Evolutionary conservation across 53 echinoderm and acorn worm species (phyloP).

Genomic region (Arbacia lixula): DNA sequence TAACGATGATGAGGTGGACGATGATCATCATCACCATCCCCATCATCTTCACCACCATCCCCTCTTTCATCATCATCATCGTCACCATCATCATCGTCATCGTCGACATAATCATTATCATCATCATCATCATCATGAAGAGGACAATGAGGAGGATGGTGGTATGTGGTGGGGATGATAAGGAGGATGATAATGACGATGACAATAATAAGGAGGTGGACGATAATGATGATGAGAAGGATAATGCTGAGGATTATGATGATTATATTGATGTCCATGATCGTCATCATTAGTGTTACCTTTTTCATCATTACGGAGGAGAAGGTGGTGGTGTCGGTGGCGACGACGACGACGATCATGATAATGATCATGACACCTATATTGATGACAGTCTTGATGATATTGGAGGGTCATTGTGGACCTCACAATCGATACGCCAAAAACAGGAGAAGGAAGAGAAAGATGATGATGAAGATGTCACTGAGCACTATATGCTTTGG

Average conservation of each 20-base stretch:
- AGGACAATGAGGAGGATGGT: slow-evolving; percentile 6
- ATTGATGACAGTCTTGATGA: neutral
- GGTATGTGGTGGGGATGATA: neutral
- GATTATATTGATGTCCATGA: neutral
- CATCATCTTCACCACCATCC: too few relatives aligned
- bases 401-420: neutral
- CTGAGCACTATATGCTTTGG: slow-evolving; percentile 17
- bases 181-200: slow-evolving; percentile 9
- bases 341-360: neutral
- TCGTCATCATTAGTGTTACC: neutral
- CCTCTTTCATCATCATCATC: too few relatives aligned
- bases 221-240: neutral
- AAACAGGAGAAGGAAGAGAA: too few relatives aligned
- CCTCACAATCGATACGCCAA: neutral
- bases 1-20: too few relatives aligned
- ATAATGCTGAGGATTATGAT: neutral
- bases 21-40: too few relatives aligned
- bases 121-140: too few relatives aligned
- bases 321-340: neutral
- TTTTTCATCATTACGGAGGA: neutral
- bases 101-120: too few relatives aligned
- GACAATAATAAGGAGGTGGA: neutral
- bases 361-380: slow-evolving; percentile 12
- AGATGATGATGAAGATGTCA: neutral
- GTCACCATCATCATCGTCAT: too few relatives aligned